These are phyloP conservation scores for Potamarius usumacintae DNA, from an alignment of 2,113 vertebrate genomes.

Conservation along the genomic window DNA sequence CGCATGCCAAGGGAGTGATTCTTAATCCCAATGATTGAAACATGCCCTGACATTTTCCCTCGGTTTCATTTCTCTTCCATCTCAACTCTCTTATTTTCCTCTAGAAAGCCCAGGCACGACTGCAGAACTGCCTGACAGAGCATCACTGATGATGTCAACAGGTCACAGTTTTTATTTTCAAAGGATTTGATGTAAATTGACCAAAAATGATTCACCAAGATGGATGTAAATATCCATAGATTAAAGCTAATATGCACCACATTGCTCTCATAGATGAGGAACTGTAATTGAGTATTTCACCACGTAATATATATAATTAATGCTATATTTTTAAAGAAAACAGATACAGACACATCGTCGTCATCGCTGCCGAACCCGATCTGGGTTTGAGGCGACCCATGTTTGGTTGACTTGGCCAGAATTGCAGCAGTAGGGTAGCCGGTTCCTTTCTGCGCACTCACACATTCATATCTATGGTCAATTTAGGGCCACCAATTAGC, in stretches of 20 bases:
- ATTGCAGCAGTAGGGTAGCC: too few relatives aligned
- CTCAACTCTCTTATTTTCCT: background rate
- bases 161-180: background rate
- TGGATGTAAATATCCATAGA: background rate
- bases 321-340: background rate
- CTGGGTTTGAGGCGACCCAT: too few relatives aligned
- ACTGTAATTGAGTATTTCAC: background rate
- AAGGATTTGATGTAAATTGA: background rate
- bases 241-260: background rate
- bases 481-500: too few relatives aligned
- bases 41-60: constrained; percentile 26
- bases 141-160: background rate
- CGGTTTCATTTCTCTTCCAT: background rate
- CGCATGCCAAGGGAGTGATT: background rate
- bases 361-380: too few relatives aligned
- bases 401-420: too few relatives aligned
- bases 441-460: too few relatives aligned
- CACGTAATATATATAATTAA: background rate
- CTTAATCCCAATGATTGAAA: constrained; percentile 18
- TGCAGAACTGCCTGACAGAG: background rate
- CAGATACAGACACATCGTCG: background rate
- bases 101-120: background rate
- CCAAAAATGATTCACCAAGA: background rate
- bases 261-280: background rate
- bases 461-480: too few relatives aligned